phyloP scores from a whole-genome alignment of 2,888 invertebrate species.

The Sinohyriopsis cumingii region DNA sequence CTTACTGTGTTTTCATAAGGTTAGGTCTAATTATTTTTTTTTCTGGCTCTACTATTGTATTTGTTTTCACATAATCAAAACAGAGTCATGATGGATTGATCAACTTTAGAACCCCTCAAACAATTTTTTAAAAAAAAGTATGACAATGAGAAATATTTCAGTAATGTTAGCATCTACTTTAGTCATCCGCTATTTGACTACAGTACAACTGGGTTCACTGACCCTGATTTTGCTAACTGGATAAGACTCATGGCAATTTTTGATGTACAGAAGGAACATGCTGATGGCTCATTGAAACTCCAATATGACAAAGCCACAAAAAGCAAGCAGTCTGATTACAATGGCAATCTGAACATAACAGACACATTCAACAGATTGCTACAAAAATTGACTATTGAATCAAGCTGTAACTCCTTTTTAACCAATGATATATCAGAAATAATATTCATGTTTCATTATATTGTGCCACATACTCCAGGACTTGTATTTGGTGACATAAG shows the following conservation, averaged over 20 bases:
- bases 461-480: slow-evolving; percentile 8
- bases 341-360: neutral
- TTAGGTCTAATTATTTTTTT: slow-evolving; percentile 39
- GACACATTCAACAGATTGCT: neutral
- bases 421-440: neutral
- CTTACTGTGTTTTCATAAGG: slow-evolving; percentile 37
- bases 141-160: slow-evolving; percentile 49
- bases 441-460: slow-evolving; percentile 8
- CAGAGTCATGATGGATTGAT: slow-evolving; percentile 22
- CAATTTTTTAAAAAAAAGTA: slow-evolving; percentile 34
- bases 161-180: slow-evolving; percentile 42
- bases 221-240: slow-evolving; percentile 25
- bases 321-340: neutral
- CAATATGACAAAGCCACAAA: slow-evolving; percentile 1
- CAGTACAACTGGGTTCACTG: neutral
- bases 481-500: slow-evolving; percentile 34
- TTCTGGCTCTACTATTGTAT: slow-evolving; percentile 38
- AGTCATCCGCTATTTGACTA: slow-evolving; percentile 23
- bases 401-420: neutral
- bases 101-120: slow-evolving; percentile 34
- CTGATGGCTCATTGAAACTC: slow-evolving; percentile 4
- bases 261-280: slow-evolving; percentile 9
- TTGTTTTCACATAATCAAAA: slow-evolving; percentile 46
- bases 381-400: neutral
- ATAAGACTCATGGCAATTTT: slow-evolving; percentile 24